phyloP scores from a whole-genome alignment of 2,113 vertebrate genomes.

The Xenus cinereus region DNA sequence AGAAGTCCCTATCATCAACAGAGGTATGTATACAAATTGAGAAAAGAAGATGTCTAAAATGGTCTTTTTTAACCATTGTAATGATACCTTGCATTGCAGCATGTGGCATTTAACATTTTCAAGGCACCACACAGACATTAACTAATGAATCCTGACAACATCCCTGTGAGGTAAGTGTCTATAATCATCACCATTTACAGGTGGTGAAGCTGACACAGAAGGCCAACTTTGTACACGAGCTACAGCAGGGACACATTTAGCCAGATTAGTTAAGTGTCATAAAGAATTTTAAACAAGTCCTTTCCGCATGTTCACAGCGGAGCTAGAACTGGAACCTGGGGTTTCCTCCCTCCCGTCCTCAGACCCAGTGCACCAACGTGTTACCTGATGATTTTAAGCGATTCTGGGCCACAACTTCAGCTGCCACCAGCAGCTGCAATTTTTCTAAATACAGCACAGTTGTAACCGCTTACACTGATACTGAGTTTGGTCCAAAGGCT shows the following conservation, averaged over 20 bases:
- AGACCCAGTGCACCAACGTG: background rate
- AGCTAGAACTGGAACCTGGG: background rate
- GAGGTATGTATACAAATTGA: background rate
- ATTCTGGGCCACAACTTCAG: background rate
- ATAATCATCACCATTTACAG: conserved; percentile 23
- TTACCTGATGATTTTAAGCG: background rate
- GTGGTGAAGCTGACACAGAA: background rate
- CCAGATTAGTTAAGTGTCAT: background rate
- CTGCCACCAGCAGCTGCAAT: background rate
- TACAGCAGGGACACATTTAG: background rate
- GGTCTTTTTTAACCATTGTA: background rate
- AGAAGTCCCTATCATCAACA: background rate
- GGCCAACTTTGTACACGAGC: background rate
- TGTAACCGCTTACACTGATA: background rate
- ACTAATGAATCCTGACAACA: conserved; percentile 17
- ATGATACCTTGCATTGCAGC: background rate
- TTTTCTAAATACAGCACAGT: background rate
- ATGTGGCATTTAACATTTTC: background rate
- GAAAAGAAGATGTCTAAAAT: background rate
- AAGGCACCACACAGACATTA: background rate
- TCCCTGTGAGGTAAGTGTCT: background rate
- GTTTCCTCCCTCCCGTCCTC: background rate
- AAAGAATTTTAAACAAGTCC: background rate
- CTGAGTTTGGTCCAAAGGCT: background rate
- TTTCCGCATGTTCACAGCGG: background rate